Conservation (phyloP, 2,113 vertebrate genomes). For the Nyctibius bracteatus region DNA sequence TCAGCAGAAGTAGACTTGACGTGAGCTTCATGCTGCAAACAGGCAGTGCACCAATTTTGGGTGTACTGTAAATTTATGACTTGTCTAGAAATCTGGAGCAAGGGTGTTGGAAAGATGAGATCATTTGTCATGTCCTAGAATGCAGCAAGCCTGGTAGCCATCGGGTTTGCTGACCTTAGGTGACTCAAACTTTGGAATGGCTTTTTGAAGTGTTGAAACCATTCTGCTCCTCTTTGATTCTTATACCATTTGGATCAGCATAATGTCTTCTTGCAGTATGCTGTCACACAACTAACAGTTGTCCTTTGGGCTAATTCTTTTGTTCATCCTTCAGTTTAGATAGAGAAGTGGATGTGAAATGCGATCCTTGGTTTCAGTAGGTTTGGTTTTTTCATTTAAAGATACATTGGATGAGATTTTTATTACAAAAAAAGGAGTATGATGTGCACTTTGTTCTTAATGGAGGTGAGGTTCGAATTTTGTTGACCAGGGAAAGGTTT, state of each 20-base stretch:
- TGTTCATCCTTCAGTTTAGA: background rate
- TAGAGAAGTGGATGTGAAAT: background rate
- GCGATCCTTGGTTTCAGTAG: background rate
- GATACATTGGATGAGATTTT: background rate
- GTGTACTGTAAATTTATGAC: background rate
- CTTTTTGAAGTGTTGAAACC: background rate
- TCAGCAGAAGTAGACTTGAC: background rate
- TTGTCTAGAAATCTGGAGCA: background rate
- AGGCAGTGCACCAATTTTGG: background rate
- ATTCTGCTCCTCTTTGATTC: background rate
- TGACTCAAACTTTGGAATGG: background rate
- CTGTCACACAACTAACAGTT: background rate
- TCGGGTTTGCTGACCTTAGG: background rate
- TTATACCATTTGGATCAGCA: background rate
- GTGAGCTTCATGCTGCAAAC: background rate
- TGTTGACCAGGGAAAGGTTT: background rate
- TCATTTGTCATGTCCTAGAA: background rate
- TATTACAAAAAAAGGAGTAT: background rate
- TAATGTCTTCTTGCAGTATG: background rate
- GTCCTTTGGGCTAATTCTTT: background rate
- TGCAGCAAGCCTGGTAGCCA: background rate
- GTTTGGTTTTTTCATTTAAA: background rate
- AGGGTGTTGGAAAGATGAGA: background rate
- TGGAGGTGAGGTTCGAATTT: background rate
- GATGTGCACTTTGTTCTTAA: background rate